Evolutionary conservation across 2,797 vertebrate genomes (phyloP), one percentile per base, ranked within the genome.

Genomic region (Gephyroberyx darwinii): DNA sequence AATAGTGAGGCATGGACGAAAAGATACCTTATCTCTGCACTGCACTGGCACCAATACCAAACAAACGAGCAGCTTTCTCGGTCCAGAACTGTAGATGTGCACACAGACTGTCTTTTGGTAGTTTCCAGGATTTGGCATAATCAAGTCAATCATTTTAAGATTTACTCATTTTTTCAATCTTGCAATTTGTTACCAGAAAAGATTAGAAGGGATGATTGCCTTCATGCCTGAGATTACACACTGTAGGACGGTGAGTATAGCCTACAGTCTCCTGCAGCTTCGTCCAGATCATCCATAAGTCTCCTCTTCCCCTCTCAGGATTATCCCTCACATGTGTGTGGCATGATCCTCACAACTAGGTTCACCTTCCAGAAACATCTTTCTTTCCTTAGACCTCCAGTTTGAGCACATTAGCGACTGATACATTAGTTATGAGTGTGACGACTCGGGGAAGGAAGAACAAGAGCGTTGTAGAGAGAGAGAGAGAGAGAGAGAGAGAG

Each of bases 1-100:
- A 87, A 90, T 83, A 81, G 69, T 7, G 9, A 69, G 37, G 74
- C 75, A 68, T 72, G 71, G 87, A 81, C 74, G 41, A 77, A 83
- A 54, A 75, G 74, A 77, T 19, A 75, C 51, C 61, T 77, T 69
- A 53, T 86, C 82, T 74, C 69, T 82, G 78, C 74, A 72, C 57
- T 63, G 62, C 37, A 8, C 13, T 41, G 62, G 39, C 76, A 85
- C 62, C 19, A 33, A 51, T 7, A 17, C 55, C 67, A 62, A 80
- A 78, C 77, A 58, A 74, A 78, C 12, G 1, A 50, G 41, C 53
- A 53, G 77, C 65, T 77, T 70, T 69, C 45, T 58, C 45, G 26
- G 45, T 58, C 22, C 35, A 70, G 56, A 80, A 52, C 33, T 78
- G 43, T 13, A 26, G 12, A 61, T 30, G 20, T 45, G 16, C 57